Evolutionary conservation across 2,113 vertebrate genomes (phyloP).

Genomic region (Halichoeres trimaculatus): DNA sequence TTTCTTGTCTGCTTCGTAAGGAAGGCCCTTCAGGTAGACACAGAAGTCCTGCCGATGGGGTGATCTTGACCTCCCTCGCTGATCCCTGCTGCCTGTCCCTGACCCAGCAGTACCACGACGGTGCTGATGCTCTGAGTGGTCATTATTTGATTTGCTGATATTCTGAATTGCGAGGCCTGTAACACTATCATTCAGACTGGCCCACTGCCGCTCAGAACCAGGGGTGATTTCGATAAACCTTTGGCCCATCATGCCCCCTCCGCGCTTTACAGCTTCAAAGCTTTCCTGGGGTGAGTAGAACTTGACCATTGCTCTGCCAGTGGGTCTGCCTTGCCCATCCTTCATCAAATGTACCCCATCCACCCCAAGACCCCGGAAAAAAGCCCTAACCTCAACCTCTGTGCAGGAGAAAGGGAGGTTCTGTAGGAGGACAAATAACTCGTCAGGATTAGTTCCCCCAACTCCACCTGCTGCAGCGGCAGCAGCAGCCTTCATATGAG

Average conservation of each 20-base stretch:
- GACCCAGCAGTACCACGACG: constrained; percentile 74
- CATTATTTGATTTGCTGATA: constrained; percentile 74
- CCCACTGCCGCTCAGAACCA: constrained; percentile 95
- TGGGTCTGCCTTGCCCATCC: constrained; percentile 92
- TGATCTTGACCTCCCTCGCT: constrained; percentile 93
- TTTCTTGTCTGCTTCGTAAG: constrained; percentile 97
- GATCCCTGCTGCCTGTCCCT: constrained; percentile 80
- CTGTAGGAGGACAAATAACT: constrained; percentile 92
- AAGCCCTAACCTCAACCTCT: constrained; percentile 93
- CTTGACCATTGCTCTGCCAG: constrained; percentile 93
- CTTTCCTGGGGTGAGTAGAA: constrained; percentile 97
- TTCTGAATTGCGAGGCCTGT: constrained; percentile 79
- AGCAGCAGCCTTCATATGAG: constrained; percentile 90
- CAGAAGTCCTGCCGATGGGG: constrained; percentile 95
- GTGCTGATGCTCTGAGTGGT: constrained; percentile 72
- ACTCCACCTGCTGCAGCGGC: constrained; percentile 61
- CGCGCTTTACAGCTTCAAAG: constrained; percentile 94
- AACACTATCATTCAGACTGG: constrained; percentile 82
- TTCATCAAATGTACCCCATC: constrained; percentile 91
- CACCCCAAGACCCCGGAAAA: constrained; percentile 93
- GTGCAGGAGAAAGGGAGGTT: constrained; percentile 93
- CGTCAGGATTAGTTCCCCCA: constrained; percentile 84
- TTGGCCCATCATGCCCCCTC: constrained; percentile 95
- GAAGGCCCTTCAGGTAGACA: constrained; percentile 96
- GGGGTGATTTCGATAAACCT: constrained; percentile 94